phyloP scores from a whole-genome alignment of 2,797 vertebrate genomes.

The Gymnothorax javanicus region DNA sequence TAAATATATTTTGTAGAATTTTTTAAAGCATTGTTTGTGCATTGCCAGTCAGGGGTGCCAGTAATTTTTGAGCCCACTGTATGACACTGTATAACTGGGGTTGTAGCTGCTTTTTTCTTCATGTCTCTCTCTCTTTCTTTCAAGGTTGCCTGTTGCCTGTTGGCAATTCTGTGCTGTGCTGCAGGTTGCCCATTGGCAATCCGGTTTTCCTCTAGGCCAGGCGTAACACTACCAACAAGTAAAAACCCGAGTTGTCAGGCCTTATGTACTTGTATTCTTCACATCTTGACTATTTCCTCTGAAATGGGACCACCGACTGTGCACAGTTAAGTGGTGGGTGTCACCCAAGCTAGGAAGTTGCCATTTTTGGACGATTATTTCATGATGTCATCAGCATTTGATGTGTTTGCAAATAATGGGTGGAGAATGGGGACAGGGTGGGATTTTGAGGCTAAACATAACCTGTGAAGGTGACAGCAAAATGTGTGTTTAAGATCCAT shows the following conservation, averaged over 20 bases:
- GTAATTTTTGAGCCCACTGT: no score
- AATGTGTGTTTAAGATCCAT: background rate
- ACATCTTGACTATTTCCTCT: background rate
- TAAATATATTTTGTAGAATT: no score
- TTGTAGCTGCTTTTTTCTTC: no score
- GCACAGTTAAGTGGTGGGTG: background rate
- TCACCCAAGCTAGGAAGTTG: background rate
- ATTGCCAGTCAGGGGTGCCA: no score
- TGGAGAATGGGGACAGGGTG: background rate
- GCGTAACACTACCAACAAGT: background rate
- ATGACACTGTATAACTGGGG: no score
- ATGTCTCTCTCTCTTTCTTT: no score
- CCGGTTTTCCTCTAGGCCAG: no score
- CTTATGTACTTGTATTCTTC: background rate
- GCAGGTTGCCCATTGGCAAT: no score
- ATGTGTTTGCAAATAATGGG: background rate
- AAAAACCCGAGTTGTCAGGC: no score
- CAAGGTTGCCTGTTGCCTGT: no score
- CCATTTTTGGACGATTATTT: background rate
- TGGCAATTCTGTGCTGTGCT: no score
- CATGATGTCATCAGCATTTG: background rate
- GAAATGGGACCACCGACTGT: background rate
- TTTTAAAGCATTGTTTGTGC: no score
- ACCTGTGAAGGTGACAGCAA: background rate
- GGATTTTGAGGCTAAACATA: background rate